Conservation (phyloP, 2,888 invertebrate species). For the Pyrocoelia pectoralis region DNA sequence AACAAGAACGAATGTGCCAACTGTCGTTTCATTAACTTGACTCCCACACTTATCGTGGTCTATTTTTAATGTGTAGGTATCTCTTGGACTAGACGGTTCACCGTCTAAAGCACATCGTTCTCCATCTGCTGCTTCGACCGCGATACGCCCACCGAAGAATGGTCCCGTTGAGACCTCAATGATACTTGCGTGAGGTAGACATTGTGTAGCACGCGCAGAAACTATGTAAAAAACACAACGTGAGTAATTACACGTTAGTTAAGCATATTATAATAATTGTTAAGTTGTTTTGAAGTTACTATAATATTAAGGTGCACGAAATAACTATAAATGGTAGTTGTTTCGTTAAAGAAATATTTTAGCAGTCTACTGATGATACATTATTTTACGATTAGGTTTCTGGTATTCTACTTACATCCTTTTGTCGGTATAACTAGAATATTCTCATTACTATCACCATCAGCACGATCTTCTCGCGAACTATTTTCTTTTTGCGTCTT, state of each 20-base stretch:
- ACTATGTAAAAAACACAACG: constrained; percentile 60
- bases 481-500: constrained; percentile 64
- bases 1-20: constrained; percentile 83
- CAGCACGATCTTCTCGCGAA: constrained; percentile 56
- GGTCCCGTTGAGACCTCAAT: constrained; percentile 86
- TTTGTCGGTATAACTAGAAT: constrained; percentile 81
- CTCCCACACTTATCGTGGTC: constrained; percentile 78
- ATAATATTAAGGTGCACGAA: background rate
- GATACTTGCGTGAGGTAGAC: constrained; percentile 81
- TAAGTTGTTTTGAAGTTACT: constrained; percentile 10
- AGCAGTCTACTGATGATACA: background rate
- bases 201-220: constrained; percentile 82
- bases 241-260: constrained; percentile 18
- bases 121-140: constrained; percentile 76
- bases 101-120: constrained; percentile 79
- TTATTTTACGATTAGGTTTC: background rate
- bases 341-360: background rate
- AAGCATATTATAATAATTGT: constrained; percentile 5
- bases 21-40: constrained; percentile 78
- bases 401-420: constrained; percentile 81
- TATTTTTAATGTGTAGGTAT: constrained; percentile 77
- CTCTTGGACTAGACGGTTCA: constrained; percentile 74
- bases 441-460: constrained; percentile 64
- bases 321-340: background rate
- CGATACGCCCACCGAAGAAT: constrained; percentile 80